Evolutionary conservation across 2,113 vertebrate genomes (phyloP), one percentile per base, ranked within the genome.

Genomic region (Coturnix japonica): DNA sequence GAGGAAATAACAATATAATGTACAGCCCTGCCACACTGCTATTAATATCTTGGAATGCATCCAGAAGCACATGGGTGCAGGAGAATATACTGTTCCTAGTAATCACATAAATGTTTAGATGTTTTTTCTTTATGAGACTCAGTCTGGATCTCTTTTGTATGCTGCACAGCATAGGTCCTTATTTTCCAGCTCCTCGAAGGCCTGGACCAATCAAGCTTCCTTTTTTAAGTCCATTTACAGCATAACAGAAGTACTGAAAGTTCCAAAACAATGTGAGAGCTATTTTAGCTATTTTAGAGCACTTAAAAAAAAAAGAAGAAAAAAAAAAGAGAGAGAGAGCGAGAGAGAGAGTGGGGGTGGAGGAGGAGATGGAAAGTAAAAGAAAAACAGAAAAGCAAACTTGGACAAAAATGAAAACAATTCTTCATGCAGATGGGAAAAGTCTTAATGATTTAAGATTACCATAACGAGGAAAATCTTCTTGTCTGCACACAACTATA

Each of bases 1-100:
- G 89, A 97, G 96, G 96, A 97, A 97, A 97, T 93, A 97, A 95
- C 96, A 96, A 95, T 97, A 87, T 96, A 96, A 97, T 59, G 81
- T 79, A 95, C 96, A 96, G 90, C 61, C 85, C 90, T 96, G 96
- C 95, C 96, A 96, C 95, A 83, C 61, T 77, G 89, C 97, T 97
- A 97, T 97, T 96, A 97, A 97, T 97, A 97, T 74, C 97, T 91
- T 96, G 97, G 96, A 90, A 59, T 79, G 13, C 37, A 5, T 93
- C 96, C 97, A 97, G 95, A 78, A 53, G 93, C 93, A 86, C 96
- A 90, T 43, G 91, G 93, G 90, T 71, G 33, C 94, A 87, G 89
- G 79, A 94, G 93, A 96, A 94, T 95, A 95, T 67, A 74, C 91
- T 93, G 94, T 95, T 97, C 96, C 79, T 61, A 54, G 84, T 91